A percentile compares a stretch with the other conserved stretches of the same genome.
Evolutionary conservation across 1,140 invertebrate species (phyloP).

Genomic region (Saccostrea glomerata): DNA sequence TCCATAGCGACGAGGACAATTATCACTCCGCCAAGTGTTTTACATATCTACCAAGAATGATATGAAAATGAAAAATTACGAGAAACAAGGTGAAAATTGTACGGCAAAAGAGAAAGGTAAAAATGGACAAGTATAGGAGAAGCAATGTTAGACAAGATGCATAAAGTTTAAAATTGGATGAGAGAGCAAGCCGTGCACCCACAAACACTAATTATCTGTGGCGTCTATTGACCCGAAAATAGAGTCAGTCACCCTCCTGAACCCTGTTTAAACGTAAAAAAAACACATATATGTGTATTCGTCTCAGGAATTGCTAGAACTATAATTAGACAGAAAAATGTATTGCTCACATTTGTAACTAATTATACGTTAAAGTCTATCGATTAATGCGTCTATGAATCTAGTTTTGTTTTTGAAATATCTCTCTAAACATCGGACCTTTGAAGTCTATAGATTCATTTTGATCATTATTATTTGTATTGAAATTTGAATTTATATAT

Average conservation of each 20-base stretch:
- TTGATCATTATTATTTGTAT: no score
- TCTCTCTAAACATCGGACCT: no score
- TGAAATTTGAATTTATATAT: no score
- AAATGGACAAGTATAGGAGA: not conserved
- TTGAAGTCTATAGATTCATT: no score
- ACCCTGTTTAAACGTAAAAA: not conserved
- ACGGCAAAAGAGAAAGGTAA: not conserved
- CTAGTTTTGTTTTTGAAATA: no score
- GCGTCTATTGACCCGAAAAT: conserved; percentile 35
- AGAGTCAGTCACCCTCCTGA: conserved; percentile 22
- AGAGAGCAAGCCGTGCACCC: conserved; percentile 11
- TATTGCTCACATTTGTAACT: not conserved
- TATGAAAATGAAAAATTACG: not conserved
- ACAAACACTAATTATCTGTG: conserved; percentile 18
- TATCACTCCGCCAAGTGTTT: conserved; percentile 12
- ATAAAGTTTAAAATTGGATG: conserved; percentile 2
- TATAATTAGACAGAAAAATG: not conserved
- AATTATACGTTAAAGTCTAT: no score
- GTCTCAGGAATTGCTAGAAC: not conserved
- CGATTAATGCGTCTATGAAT: no score
- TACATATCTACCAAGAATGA: not conserved
- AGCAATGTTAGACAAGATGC: not conserved
- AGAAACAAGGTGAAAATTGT: not conserved
- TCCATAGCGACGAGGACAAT: conserved; percentile 23
- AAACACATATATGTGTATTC: not conserved